phyloP scores from a whole-genome alignment of 2,888 invertebrate species.

The Clivina fossor region DNA sequence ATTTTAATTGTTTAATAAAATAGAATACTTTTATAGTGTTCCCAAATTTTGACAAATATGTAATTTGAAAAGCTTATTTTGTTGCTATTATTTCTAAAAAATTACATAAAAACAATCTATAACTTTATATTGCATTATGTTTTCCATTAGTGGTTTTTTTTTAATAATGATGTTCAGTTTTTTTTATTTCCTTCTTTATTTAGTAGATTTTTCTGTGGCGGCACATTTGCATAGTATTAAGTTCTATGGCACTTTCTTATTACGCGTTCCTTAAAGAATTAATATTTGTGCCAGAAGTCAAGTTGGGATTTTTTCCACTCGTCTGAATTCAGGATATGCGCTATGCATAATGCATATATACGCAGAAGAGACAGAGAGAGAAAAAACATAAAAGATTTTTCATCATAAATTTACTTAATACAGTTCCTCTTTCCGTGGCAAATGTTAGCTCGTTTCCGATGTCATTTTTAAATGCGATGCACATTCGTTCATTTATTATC shows the following conservation, averaged over 20 bases:
- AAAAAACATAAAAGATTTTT: slow-evolving; percentile 27
- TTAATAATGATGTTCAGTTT: too few relatives aligned
- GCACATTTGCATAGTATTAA: slow-evolving; percentile 27
- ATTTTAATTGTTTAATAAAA: too few relatives aligned
- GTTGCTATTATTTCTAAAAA: too few relatives aligned
- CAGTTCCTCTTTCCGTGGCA: slow-evolving; percentile 20
- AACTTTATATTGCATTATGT: too few relatives aligned
- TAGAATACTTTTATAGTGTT: too few relatives aligned
- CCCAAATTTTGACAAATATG: too few relatives aligned
- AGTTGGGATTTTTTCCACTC: too few relatives aligned
- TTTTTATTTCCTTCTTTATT: slow-evolving; percentile 10
- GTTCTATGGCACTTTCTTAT: slow-evolving; percentile 14
- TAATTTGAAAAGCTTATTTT: too few relatives aligned
- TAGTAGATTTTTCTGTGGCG: slow-evolving; percentile 15
- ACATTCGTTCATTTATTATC: slow-evolving; percentile 19
- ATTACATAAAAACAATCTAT: too few relatives aligned
- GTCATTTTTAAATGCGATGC: slow-evolving; percentile 18
- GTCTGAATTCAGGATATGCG: slow-evolving; percentile 1
- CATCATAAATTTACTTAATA: slow-evolving; percentile 28
- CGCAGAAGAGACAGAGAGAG: too few relatives aligned
- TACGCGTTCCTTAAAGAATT: slow-evolving; percentile 4
- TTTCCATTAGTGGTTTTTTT: too few relatives aligned
- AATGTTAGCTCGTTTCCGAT: slow-evolving; percentile 28
- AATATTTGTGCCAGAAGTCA: slow-evolving; percentile 7
- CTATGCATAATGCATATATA: slow-evolving; percentile 25